phyloP scores from a whole-genome alignment of 1,140 invertebrate species.

The Drosophila arizonae region DNA sequence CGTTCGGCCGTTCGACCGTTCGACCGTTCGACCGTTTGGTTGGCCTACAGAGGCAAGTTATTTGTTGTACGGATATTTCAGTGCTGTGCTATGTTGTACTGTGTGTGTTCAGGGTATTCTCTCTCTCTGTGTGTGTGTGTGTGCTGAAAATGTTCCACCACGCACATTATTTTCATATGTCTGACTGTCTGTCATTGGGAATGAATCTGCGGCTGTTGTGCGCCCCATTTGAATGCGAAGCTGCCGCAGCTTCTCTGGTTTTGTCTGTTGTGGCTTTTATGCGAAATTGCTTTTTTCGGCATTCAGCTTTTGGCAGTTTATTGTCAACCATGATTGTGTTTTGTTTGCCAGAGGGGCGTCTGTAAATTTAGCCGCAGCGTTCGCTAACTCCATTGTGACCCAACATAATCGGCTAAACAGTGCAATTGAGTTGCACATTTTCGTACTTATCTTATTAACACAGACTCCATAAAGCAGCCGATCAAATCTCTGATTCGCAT shows the following conservation, averaged over 20 bases:
- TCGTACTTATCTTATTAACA: conserved; percentile 29
- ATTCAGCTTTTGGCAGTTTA: conserved; percentile 19
- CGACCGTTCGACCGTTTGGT: too few species aligned
- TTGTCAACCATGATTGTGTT: conserved; percentile 39
- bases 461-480: conserved; percentile 16
- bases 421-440: conserved; percentile 21
- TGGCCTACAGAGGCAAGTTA: not conserved
- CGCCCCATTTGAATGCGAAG: conserved; percentile 35
- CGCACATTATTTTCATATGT: conserved; percentile 76
- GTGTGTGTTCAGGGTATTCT: not conserved
- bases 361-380: conserved; percentile 25
- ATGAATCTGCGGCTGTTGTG: conserved; percentile 65
- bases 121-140: conserved; percentile 7
- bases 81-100: not conserved
- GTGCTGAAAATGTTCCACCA: conserved; percentile 51
- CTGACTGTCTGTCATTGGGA: conserved; percentile 54
- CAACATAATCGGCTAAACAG: conserved; percentile 26
- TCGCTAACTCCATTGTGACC: conserved; percentile 35
- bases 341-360: conserved; percentile 6
- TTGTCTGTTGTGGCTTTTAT: conserved; percentile 75
- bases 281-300: conserved; percentile 69
- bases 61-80: not conserved
- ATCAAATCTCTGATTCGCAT: not conserved
- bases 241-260: conserved; percentile 47
- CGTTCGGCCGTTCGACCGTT: too few species aligned